Base-by-base conservation (phyloP, 2,797 vertebrate species). In the Urocyon cinereoargenteus region DNA sequence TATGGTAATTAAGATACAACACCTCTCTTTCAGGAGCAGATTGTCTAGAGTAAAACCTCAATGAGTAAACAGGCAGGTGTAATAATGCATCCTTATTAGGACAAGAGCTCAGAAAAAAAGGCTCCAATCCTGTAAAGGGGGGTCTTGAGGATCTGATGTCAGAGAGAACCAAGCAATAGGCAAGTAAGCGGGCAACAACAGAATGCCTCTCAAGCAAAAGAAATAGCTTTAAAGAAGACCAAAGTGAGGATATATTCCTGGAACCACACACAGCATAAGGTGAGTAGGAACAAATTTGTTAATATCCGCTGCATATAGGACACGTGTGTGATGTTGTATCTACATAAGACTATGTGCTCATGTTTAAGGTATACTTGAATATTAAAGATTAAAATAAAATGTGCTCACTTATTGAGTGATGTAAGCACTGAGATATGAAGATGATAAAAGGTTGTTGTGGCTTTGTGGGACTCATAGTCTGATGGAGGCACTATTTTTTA, bases 341-440 rank as follows among this genome's bases (percentile, higher is more conserved):
- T 68, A n/a, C 31, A 61, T 73, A 85, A 45, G 22, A 91, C 11
- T 61, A 2, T 59, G 21, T 57, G 59, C 26, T 64, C 73, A 2
- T 72, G 14, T 77, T 96, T 94, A 78, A 77, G 45, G 12, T 86
- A 51, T 26, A 90, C 7, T 93, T 93, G 57, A 93, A 81, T 28
- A 57, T 40, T 75, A 92, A 93, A 31, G 28, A 87, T 61, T 90
- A 85, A 94, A 96, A 87, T 77, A 91, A 90, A 86, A 84, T 84
- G 61, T 8, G 61, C 19, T 86, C 49, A 19, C 14, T 78, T 82
- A 79, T 75, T 90, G 26, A 81, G 34, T 95, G 21, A n/a, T 31
- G 11, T 84, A 57, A 89, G 70, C 57, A 93, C 53, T 87, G 62
- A 95, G 40, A 86, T 79, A 49, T 22, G 92, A 84, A 86, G 24